Evolutionary conservation across 2,797 vertebrate species (phyloP).

Genomic region (Cynodonichthys magdalenae): DNA sequence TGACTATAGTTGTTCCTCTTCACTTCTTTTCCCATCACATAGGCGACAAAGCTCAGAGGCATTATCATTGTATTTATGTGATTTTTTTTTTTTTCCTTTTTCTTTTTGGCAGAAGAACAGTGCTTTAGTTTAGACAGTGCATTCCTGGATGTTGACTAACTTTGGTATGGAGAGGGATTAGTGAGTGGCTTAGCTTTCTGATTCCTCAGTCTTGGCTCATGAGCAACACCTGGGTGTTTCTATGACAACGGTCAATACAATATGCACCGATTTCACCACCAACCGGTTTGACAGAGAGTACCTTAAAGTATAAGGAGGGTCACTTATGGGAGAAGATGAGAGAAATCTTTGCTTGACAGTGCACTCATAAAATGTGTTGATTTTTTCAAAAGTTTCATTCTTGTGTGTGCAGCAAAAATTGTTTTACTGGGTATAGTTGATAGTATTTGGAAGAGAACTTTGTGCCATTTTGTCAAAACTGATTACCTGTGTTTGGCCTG

Average conservation of each 20-base stretch:
- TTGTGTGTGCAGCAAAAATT: slow-evolving; percentile 5
- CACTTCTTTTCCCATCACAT: slow-evolving; percentile 46
- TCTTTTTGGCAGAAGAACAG: slow-evolving; percentile 75
- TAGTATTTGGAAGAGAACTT: slow-evolving; percentile 48
- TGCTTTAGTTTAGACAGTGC: slow-evolving; percentile 71
- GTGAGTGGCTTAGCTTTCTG: slow-evolving; percentile 55
- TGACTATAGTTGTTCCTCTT: slow-evolving; percentile 54
- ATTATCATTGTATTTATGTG: slow-evolving; percentile 59
- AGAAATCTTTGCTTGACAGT: slow-evolving; percentile 35
- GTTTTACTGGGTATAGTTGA: slow-evolving; percentile 16
- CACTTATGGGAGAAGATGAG: slow-evolving; percentile 21
- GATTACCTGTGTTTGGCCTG: slow-evolving; percentile 52
- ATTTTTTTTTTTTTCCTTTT: slow-evolving; percentile 39
- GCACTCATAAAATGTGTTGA: slow-evolving; percentile 5
- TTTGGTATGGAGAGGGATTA: slow-evolving; percentile 74
- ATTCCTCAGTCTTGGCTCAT: slow-evolving; percentile 59
- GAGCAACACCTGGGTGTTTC: slow-evolving; percentile 81
- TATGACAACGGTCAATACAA: slow-evolving; percentile 75
- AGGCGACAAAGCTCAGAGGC: slow-evolving; percentile 55
- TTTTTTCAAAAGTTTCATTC: background rate
- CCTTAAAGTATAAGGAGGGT: slow-evolving; percentile 47
- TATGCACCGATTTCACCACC: slow-evolving; percentile 76
- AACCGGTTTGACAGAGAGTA: slow-evolving; percentile 87
- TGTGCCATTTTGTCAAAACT: slow-evolving; percentile 50
- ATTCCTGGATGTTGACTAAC: slow-evolving; percentile 73